phyloP scores from a whole-genome alignment of 2,797 vertebrate genomes.

The Pantherophis alleghaniensis region DNA sequence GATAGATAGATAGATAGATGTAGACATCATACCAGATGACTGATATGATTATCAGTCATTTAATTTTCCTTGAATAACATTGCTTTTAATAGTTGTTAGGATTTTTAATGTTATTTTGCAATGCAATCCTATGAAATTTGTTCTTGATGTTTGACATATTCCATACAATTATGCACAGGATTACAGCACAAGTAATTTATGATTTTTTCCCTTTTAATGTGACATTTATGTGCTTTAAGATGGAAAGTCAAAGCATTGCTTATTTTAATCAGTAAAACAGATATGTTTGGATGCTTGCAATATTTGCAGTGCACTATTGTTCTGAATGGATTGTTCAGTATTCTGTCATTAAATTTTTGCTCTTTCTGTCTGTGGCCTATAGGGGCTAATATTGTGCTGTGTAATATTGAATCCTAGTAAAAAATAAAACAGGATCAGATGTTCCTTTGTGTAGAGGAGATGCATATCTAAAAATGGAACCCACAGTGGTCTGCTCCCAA shows the following conservation, averaged over 20 bases:
- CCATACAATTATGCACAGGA: neutral
- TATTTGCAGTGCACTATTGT: neutral
- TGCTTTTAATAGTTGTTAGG: neutral
- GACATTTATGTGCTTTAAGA: neutral
- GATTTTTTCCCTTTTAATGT: neutral
- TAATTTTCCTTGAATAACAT: neutral
- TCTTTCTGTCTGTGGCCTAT: neutral
- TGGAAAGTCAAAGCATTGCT: neutral
- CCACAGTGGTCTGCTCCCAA: slow-evolving; percentile 2
- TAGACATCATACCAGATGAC: neutral
- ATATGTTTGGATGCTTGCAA: neutral
- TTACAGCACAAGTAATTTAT: neutral
- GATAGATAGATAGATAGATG: neutral
- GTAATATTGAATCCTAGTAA: neutral
- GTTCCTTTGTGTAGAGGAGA: neutral
- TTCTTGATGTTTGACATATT: neutral
- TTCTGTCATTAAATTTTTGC: neutral
- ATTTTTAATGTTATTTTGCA: neutral
- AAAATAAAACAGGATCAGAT: slow-evolving; percentile 19
- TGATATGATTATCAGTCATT: neutral
- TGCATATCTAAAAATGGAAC: slow-evolving; percentile 20
- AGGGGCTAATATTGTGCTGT: neutral
- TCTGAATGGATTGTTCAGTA: neutral
- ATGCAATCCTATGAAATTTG: neutral
- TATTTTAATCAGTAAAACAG: neutral